phyloP scores from a whole-genome alignment of 2,797 vertebrate species.

The Notolabrus celidotus region DNA sequence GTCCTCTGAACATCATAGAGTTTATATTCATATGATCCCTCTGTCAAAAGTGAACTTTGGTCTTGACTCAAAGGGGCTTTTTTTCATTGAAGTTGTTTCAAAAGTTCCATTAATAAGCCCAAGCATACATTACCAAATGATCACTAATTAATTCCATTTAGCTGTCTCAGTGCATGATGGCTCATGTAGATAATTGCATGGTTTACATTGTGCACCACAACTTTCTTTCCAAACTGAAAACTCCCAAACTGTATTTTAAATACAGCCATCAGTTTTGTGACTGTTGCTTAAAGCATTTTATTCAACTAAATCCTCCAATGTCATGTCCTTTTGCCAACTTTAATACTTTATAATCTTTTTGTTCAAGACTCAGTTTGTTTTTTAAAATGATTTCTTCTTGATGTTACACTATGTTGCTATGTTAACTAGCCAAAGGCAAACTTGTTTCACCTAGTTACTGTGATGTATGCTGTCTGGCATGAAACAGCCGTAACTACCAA shows the following conservation, averaged over 20 bases:
- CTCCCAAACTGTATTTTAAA: not conserved
- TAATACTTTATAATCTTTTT: not conserved
- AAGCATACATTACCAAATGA: too few species aligned
- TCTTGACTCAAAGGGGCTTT: too few species aligned
- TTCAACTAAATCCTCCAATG: conserved; percentile 12
- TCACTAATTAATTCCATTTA: too few species aligned
- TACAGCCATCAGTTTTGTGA: not conserved
- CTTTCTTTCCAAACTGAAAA: too few species aligned
- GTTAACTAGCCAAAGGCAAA: conserved; percentile 7
- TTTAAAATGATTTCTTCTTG: conserved; percentile 13
- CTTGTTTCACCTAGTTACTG: conserved; percentile 11
- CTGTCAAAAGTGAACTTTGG: too few species aligned
- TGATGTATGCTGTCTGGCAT: conserved; percentile 21
- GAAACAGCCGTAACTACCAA: conserved; percentile 18
- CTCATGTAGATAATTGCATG: not conserved
- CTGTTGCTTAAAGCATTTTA: not conserved
- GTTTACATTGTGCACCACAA: not conserved
- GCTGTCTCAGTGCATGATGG: too few species aligned
- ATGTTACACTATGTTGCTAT: conserved; percentile 5
- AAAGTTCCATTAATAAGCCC: too few species aligned
- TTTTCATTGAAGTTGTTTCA: too few species aligned
- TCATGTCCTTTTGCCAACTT: not conserved
- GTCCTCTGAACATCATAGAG: too few species aligned
- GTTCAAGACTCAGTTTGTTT: not conserved
- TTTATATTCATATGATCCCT: too few species aligned